Evolutionary conservation across 2,113 vertebrate species (phyloP), one percentile per base, ranked within the genome.

Genomic region (Crocuta crocuta): DNA sequence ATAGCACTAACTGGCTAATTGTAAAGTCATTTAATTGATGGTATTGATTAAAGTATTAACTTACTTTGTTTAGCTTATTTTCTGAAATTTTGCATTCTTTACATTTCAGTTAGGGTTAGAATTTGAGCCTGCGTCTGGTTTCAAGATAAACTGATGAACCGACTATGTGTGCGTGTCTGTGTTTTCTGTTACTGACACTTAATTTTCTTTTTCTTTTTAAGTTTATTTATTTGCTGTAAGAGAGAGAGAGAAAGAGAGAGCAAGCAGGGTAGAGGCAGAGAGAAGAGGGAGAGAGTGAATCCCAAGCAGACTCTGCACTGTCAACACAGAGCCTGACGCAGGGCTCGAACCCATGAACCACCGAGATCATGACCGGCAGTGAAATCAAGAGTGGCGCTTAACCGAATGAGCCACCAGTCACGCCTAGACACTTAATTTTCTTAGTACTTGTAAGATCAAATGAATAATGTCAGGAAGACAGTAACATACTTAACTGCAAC

Each of bases 81-180:
- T 80, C n/a, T 28, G 33, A 66, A 89, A 68, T 48, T 35, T 33
- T 79, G 31, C 10, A 65, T 95, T 58, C 12, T 93, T 95, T 61
- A 21, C 39, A 86, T 90, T 92, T 33, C 16, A 84, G 15, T 55
- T 26, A 63, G 24, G 10, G 28, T 92, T 80, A 82, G 19, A 39
- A 71, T 90, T 94, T 89, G 53, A 93, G 33, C 85, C 4, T 13
- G 15, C 35, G 10, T 78, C 91, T 83, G 13, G 1, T 78, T 96
- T 96, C 45, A 90, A 70, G 15, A 84, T 63, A 92, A 90, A 81
- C 50, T 53, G 65, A 94, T 58, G 91, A 94, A 66, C 21, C 74
- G 7, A 35, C 7, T 50, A 8, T 79, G 53, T 28, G 3, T 26
- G 23, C 4, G 31, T 26, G 15, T 48, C 0, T 31, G 5, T 84